Conservation (phyloP, 2,888 invertebrate species). For the Ectobius pallidus region DNA sequence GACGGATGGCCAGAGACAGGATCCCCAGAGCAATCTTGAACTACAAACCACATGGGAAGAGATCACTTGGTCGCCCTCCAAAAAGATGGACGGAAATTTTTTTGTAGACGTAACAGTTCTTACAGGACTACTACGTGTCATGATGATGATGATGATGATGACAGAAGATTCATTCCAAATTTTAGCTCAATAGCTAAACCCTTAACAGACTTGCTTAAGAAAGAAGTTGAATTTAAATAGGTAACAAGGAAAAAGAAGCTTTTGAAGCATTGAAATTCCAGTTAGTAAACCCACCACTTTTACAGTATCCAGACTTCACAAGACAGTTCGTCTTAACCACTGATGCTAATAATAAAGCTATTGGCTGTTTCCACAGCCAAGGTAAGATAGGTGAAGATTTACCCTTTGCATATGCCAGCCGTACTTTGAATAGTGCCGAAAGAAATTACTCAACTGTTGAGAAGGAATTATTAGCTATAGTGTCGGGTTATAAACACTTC, state of each 20-base stretch:
- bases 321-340: background rate
- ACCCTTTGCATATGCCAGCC: background rate
- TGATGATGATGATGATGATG: too few relatives aligned
- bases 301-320: background rate
- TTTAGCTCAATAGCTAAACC: constrained; percentile 5
- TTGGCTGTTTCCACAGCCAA: too few relatives aligned
- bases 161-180: background rate
- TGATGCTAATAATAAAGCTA: background rate
- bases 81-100: too few relatives aligned
- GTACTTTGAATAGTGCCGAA: background rate
- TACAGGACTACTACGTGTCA: too few relatives aligned
- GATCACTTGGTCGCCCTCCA: too few relatives aligned
- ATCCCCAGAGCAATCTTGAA: too few relatives aligned
- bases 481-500: background rate
- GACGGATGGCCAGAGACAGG: too few relatives aligned
- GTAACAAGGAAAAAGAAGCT: background rate
- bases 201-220: background rate
- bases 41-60: too few relatives aligned
- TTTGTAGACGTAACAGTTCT: too few relatives aligned
- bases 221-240: background rate
- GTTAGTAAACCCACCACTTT: background rate
- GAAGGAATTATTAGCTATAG: background rate
- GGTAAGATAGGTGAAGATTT: too few relatives aligned
- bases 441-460: background rate
- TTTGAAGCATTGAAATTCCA: background rate